Conservation (phyloP, 2,797 vertebrate species). For the Mico argentatus region DNA sequence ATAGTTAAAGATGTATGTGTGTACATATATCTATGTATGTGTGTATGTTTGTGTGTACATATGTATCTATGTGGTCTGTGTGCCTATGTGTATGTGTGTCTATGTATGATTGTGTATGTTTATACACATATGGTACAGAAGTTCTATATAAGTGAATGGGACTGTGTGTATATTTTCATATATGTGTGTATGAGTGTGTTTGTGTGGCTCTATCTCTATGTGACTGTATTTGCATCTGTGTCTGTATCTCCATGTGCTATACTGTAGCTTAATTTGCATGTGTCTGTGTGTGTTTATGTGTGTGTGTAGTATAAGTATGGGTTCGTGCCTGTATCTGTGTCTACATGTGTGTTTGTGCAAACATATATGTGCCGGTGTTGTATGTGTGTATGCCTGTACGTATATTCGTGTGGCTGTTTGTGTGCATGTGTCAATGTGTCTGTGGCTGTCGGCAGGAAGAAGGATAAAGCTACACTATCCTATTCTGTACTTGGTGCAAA, state of each 20-base stretch:
- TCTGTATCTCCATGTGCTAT: not conserved
- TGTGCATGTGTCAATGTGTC: not conserved
- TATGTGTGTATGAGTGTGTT: not conserved
- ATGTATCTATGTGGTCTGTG: not conserved
- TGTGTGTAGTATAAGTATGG: not conserved
- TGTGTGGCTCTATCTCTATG: not conserved
- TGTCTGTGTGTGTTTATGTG: not conserved
- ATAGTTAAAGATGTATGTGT: not conserved
- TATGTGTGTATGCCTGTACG: not conserved
- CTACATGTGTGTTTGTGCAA: not conserved
- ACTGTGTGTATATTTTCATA: not conserved
- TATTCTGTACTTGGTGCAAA: not conserved
- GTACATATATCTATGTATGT: not conserved
- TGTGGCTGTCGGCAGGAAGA: fast-evolving
- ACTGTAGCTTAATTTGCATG: not conserved
- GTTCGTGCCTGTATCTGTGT: not conserved
- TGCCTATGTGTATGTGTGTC: not conserved
- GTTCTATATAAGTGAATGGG: not conserved
- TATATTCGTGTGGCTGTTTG: not conserved
- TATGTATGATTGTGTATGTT: not conserved
- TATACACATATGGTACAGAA: not conserved
- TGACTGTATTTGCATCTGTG: not conserved
- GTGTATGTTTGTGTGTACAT: not conserved
- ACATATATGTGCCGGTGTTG: not conserved
- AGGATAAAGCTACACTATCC: not conserved